Evolutionary conservation across 2,888 invertebrate species (phyloP).

Genomic region (Choreutis nemorana): DNA sequence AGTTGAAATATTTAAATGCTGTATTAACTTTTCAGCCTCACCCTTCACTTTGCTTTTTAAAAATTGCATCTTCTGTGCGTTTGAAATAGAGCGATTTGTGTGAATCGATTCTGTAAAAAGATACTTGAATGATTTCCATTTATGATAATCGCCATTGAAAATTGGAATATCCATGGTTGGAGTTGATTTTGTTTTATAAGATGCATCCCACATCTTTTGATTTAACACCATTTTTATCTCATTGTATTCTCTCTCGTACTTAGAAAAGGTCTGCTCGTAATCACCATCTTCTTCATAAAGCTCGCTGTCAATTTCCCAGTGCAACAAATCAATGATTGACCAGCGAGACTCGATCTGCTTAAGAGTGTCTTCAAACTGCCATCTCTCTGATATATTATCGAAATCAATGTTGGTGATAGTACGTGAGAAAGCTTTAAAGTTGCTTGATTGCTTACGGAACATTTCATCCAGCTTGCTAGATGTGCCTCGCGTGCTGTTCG

Average conservation of each 20-base stretch:
- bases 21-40: not conserved
- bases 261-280: constrained; percentile 1
- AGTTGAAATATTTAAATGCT: not conserved
- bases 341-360: no score
- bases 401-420: no score
- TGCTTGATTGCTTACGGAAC: no score
- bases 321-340: no score
- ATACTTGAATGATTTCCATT: not conserved
- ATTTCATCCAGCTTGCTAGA: no score
- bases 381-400: no score
- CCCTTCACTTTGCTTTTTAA: not conserved
- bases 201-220: not conserved
- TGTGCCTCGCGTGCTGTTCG: no score
- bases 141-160: not conserved
- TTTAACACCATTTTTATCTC: not conserved
- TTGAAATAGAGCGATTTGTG: not conserved
- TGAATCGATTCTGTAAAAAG: not conserved
- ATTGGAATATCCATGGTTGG: not conserved
- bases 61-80: not conserved
- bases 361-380: no score
- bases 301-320: no score
- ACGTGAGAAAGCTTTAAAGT: no score
- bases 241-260: not conserved
- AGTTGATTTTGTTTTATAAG: not conserved
- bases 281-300: no score